Percentiles rank a stretch among this genome's conserved stretches.
Evolutionary conservation across 2,113 vertebrate genomes (phyloP).

Genomic region (Centropristis striata): DNA sequence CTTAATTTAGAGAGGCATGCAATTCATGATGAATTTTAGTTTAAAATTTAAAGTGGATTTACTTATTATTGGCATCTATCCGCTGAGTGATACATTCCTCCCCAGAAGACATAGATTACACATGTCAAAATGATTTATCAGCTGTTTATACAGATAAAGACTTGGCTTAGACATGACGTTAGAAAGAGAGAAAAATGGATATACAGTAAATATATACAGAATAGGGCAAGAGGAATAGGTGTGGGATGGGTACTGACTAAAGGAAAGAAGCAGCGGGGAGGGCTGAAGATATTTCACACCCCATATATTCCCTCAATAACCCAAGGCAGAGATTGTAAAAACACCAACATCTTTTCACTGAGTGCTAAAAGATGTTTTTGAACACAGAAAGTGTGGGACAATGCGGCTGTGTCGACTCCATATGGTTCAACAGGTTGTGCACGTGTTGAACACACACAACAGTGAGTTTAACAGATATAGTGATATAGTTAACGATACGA

Average conservation of each 20-base stretch:
- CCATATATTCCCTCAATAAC: constrained; percentile 57
- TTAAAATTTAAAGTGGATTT: neutral
- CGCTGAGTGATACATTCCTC: constrained; percentile 26
- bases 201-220: constrained; percentile 37
- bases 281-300: constrained; percentile 50
- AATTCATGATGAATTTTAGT: constrained; percentile 4
- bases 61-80: constrained; percentile 9
- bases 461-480: constrained; percentile 47
- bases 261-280: constrained; percentile 40
- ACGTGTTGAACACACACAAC: constrained; percentile 68
- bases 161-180: constrained; percentile 24
- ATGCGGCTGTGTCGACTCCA: constrained; percentile 50
- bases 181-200: constrained; percentile 45
- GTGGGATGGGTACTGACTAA: constrained; percentile 46
- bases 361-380: constrained; percentile 80
- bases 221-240: constrained; percentile 42
- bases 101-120: constrained; percentile 26
- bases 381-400: constrained; percentile 70
- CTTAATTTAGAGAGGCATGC: constrained; percentile 66
- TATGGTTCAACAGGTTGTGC: constrained; percentile 61
- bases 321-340: constrained; percentile 89
- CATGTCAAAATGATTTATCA: constrained; percentile 30
- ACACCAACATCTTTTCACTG: constrained; percentile 84
- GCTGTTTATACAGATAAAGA: constrained; percentile 11
- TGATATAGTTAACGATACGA: constrained; percentile 35